phyloP scores from a whole-genome alignment of 2,113 vertebrate genomes.

The Argyrosomus japonicus region DNA sequence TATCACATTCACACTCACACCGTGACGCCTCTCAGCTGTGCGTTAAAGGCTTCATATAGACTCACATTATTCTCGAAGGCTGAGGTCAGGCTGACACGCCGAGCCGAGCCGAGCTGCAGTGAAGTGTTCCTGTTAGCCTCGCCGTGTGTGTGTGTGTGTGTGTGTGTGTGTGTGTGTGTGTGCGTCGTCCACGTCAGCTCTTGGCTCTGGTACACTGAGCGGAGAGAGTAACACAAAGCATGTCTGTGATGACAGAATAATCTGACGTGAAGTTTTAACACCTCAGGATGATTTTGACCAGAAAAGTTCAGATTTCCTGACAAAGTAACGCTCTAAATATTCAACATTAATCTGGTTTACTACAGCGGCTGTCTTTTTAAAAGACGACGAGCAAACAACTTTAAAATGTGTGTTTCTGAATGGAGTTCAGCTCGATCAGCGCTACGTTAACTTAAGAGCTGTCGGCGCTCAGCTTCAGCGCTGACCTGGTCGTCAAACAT shows the following conservation, averaged over 20 bases:
- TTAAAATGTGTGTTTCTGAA: no score
- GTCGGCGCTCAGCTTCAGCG: no score
- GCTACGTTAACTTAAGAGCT: no score
- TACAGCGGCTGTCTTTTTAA: no score
- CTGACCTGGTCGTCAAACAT: no score
- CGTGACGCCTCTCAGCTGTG: no score
- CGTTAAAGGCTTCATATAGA: not conserved
- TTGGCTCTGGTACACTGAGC: slow-evolving; percentile 1
- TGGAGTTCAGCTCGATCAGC: no score
- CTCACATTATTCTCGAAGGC: slow-evolving; percentile 3
- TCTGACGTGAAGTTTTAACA: not conserved
- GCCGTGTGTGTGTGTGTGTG: slow-evolving; percentile 1
- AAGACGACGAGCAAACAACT: no score
- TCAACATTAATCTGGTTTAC: no score
- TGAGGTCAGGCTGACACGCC: slow-evolving; percentile 37
- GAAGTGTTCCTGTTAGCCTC: not conserved
- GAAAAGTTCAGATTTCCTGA: not conserved
- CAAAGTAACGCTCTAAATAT: no score
- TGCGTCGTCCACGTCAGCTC: slow-evolving; percentile 34
- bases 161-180: slow-evolving; percentile 8
- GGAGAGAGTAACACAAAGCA: slow-evolving; percentile 34
- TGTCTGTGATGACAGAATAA: slow-evolving; percentile 38
- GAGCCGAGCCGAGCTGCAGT: not conserved
- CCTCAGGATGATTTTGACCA: not conserved
- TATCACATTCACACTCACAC: not conserved